phyloP scores from a whole-genome alignment of 2,888 invertebrate species.

The Volucella zonaria region DNA sequence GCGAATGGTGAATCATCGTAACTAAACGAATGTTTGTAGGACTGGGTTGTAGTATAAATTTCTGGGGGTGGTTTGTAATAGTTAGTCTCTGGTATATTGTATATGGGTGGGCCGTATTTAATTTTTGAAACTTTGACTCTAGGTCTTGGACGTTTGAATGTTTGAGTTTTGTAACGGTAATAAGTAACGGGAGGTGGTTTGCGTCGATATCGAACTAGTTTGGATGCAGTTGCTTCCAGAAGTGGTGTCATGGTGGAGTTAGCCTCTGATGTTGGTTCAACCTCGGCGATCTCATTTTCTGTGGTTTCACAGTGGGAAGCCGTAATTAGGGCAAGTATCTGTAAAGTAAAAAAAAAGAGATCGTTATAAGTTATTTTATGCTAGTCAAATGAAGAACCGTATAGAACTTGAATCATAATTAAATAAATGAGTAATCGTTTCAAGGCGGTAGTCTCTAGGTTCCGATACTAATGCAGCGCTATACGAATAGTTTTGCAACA shows the following conservation, averaged over 20 bases:
- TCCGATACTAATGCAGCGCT: no score
- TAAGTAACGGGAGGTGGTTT: constrained; percentile 78
- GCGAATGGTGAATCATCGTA: constrained; percentile 78
- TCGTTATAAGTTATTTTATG: background rate
- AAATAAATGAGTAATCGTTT: background rate
- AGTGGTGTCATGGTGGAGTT: constrained; percentile 58
- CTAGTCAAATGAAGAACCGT: background rate
- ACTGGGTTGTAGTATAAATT: constrained; percentile 48
- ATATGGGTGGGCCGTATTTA: constrained; percentile 78
- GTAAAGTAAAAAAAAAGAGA: background rate
- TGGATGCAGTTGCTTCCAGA: constrained; percentile 77
- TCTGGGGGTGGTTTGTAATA: constrained; percentile 75
- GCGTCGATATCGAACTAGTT: constrained; percentile 78
- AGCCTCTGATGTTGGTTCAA: constrained; percentile 8
- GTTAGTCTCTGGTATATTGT: constrained; percentile 66
- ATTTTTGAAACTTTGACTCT: constrained; percentile 77
- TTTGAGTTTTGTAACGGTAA: constrained; percentile 75
- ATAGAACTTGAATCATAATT: no score
- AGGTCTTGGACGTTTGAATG: constrained; percentile 77
- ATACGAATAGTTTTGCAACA: no score
- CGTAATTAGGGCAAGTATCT: constrained; percentile 36
- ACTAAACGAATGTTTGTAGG: constrained; percentile 75
- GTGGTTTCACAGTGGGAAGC: constrained; percentile 1
- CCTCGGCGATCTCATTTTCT: constrained; percentile 19
- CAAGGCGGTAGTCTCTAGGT: no score